Conservation (phyloP, 2,113 vertebrate species). For the Nibea albiflora region DNA sequence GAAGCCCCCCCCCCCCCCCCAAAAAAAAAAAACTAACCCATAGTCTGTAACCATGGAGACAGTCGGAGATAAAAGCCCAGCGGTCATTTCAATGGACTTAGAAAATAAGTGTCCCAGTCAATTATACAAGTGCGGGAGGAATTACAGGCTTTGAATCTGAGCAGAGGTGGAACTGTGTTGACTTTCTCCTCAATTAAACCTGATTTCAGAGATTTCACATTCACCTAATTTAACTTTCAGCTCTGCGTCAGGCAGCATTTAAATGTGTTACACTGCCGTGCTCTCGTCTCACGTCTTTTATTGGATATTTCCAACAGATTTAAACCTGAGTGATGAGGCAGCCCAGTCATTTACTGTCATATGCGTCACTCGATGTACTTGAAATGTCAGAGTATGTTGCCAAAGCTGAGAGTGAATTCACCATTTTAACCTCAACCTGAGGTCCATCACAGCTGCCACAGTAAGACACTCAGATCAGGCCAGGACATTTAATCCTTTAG, state of each 20-base stretch:
- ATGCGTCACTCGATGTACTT: neutral
- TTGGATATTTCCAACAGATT: neutral
- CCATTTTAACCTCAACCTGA: too few species aligned
- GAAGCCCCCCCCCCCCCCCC: conserved; percentile 42
- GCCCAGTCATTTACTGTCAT: neutral
- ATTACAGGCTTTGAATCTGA: conserved; percentile 44
- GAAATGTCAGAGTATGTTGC: neutral
- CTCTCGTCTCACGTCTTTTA: neutral
- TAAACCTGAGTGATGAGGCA: neutral
- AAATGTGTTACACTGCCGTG: conserved; percentile 8
- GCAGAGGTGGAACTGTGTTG: conserved; percentile 10
- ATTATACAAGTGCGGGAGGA: conserved; percentile 62
- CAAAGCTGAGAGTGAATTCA: neutral
- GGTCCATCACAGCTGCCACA: too few species aligned
- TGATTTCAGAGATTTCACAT: conserved; percentile 43
- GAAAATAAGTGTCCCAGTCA: conserved; percentile 61
- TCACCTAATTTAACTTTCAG: conserved; percentile 47
- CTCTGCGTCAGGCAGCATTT: conserved; percentile 1
- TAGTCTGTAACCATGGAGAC: conserved; percentile 73
- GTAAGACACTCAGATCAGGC: too few species aligned
- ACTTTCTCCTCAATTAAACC: conserved; percentile 70
- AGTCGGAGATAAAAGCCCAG: conserved; percentile 57
- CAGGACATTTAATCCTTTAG: too few species aligned
- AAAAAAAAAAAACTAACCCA: conserved; percentile 35
- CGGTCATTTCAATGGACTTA: conserved; percentile 60